Conservation (phyloP, 1,140 invertebrate genomes). For the Orchestia grillus region DNA sequence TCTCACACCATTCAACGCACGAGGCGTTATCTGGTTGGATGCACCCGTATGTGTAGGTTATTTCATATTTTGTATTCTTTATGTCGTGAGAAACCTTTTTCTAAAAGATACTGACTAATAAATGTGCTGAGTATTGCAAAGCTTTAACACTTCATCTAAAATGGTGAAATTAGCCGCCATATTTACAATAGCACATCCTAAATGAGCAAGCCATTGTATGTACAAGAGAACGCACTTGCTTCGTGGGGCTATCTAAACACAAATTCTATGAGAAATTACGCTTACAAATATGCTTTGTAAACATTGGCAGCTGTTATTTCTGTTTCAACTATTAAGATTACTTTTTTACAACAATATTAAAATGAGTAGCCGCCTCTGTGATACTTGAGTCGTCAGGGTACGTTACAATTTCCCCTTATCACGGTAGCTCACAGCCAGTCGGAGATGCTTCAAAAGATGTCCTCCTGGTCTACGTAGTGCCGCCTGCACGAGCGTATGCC, state of each 20-base stretch:
- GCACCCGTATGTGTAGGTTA: too few species aligned
- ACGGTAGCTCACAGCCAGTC: background rate
- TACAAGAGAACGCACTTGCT: too few species aligned
- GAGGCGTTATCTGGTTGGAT: background rate
- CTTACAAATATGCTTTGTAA: background rate
- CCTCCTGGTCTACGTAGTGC: background rate
- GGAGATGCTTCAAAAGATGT: too few species aligned
- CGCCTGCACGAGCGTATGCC: background rate
- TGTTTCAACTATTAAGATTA: background rate
- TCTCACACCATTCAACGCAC: background rate
- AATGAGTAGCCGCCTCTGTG: background rate
- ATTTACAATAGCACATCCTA: too few species aligned
- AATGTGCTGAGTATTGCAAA: too few species aligned
- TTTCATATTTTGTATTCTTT: too few species aligned
- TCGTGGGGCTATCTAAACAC: too few species aligned
- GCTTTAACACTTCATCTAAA: too few species aligned
- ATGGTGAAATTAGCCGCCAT: too few species aligned
- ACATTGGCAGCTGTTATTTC: background rate
- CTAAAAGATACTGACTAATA: too few species aligned
- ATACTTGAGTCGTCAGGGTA: background rate
- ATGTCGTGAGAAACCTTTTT: too few species aligned
- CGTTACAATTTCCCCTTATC: background rate
- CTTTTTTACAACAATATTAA: background rate
- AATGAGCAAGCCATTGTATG: too few species aligned
- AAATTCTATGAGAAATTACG: background rate